Evolutionary conservation across 2,797 vertebrate species (phyloP).

Genomic region (Parotocinclus haroldoi): DNA sequence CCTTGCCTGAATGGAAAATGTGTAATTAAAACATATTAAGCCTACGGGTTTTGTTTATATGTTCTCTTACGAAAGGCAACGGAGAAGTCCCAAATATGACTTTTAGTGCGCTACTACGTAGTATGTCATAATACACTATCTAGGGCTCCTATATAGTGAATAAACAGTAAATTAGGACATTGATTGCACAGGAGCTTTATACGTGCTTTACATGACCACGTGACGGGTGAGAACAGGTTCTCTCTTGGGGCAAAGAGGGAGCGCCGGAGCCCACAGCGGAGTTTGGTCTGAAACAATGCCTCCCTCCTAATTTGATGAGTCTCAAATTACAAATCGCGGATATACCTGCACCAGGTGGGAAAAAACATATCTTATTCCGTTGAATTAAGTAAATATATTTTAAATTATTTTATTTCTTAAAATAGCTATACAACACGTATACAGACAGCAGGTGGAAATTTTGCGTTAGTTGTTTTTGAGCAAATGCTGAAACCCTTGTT

Average conservation of each 20-base stretch:
- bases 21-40: too few species aligned
- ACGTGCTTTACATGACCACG: slow-evolving; percentile 9
- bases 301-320: slow-evolving; percentile 4
- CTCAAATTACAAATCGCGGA: slow-evolving; percentile 21
- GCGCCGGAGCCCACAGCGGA: neutral
- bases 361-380: neutral
- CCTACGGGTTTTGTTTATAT: too few species aligned
- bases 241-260: neutral
- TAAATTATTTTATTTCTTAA: neutral
- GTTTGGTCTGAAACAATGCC: slow-evolving; percentile 12
- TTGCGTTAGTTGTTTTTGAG: too few species aligned
- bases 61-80: too few species aligned
- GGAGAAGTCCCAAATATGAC: too few species aligned
- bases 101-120: too few species aligned
- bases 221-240: slow-evolving; percentile 11
- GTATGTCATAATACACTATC: too few species aligned
- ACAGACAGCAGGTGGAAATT: too few species aligned
- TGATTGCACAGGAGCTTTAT: neutral
- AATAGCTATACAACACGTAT: neutral
- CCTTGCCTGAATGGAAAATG: too few species aligned
- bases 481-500: too few species aligned
- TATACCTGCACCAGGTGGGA: slow-evolving; percentile 41
- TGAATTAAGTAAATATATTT: neutral
- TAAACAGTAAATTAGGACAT: neutral
- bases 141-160: slow-evolving; percentile 2